Conservation (phyloP, 2,113 vertebrate species). For the Chrysochloris asiatica region DNA sequence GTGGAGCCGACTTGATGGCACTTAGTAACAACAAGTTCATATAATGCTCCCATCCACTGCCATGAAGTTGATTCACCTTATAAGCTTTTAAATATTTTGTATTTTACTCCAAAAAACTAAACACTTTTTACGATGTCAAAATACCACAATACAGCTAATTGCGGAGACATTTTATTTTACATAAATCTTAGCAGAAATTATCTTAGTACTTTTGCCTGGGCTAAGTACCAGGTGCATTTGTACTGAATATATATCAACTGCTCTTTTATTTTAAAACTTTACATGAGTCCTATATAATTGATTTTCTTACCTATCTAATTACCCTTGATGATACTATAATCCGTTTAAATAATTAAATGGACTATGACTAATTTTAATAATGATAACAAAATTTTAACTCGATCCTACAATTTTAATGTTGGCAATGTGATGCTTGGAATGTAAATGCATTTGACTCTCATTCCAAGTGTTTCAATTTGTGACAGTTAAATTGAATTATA, state of each 20-base stretch:
- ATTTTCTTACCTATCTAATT: slow-evolving; percentile 67
- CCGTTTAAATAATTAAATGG: slow-evolving; percentile 67
- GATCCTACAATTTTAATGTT: slow-evolving; percentile 62
- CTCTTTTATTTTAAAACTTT: slow-evolving; percentile 64
- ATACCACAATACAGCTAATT: neutral
- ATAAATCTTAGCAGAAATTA: slow-evolving; percentile 47
- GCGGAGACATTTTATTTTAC: slow-evolving; percentile 42
- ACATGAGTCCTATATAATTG: slow-evolving; percentile 40
- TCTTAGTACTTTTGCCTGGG: slow-evolving; percentile 39
- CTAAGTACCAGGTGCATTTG: slow-evolving; percentile 47
- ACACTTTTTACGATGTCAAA: slow-evolving; percentile 34
- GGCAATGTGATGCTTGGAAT: slow-evolving; percentile 39
- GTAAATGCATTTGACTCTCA: slow-evolving; percentile 55
- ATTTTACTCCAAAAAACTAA: slow-evolving; percentile 17
- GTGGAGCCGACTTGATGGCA: too few relatives aligned
- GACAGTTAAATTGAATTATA: slow-evolving; percentile 63
- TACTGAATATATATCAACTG: slow-evolving; percentile 39
- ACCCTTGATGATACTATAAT: slow-evolving; percentile 60
- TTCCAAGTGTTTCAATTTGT: slow-evolving; percentile 63
- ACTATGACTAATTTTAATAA: slow-evolving; percentile 57
- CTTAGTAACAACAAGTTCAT: too few relatives aligned
- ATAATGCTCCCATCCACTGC: neutral
- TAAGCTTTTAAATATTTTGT: slow-evolving; percentile 52
- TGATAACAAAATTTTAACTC: slow-evolving; percentile 69
- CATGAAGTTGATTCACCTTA: too few relatives aligned